Percentiles rank a stretch among this genome's conserved stretches.
These are phyloP conservation scores for Cartodere bifasciata DNA, from an alignment of 2,888 invertebrate genomes.

Conservation along the genomic window DNA sequence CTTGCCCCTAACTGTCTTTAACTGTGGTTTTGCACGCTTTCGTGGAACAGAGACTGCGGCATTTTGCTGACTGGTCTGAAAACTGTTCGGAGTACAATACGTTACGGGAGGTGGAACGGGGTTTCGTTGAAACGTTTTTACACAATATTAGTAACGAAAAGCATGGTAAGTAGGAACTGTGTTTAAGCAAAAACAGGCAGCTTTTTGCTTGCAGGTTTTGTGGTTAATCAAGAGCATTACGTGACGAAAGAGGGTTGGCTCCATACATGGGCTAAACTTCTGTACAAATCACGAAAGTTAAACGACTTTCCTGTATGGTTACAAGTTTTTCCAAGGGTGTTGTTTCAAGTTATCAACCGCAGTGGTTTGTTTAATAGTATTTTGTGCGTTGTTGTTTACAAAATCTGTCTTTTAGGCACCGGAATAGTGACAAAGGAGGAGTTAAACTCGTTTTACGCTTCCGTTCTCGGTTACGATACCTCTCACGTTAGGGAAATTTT, in stretches of 20 bases:
- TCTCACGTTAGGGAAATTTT: constrained; percentile 51
- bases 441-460: constrained; percentile 55
- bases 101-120: constrained; percentile 56
- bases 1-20: constrained; percentile 1
- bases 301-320: constrained; percentile 59
- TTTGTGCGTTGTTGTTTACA: constrained; percentile 8
- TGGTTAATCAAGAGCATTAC: constrained; percentile 34
- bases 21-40: constrained; percentile 22
- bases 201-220: constrained; percentile 28
- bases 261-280: constrained; percentile 51
- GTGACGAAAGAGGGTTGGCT: constrained; percentile 58
- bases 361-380: constrained; percentile 41
- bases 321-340: constrained; percentile 58
- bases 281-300: constrained; percentile 39
- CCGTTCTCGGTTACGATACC: constrained; percentile 51
- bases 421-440: constrained; percentile 56
- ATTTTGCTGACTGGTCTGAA: constrained; percentile 65
- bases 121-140: constrained; percentile 57
- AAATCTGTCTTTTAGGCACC: constrained; percentile 35
- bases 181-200: constrained; percentile 30
- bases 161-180: constrained; percentile 40
- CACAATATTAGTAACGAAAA: constrained; percentile 39
- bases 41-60: constrained; percentile 45
- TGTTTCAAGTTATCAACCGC: constrained; percentile 58
- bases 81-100: constrained; percentile 62